Conservation (phyloP, 2,797 vertebrate species). For the Acrossocheilus wenchowensis region DNA sequence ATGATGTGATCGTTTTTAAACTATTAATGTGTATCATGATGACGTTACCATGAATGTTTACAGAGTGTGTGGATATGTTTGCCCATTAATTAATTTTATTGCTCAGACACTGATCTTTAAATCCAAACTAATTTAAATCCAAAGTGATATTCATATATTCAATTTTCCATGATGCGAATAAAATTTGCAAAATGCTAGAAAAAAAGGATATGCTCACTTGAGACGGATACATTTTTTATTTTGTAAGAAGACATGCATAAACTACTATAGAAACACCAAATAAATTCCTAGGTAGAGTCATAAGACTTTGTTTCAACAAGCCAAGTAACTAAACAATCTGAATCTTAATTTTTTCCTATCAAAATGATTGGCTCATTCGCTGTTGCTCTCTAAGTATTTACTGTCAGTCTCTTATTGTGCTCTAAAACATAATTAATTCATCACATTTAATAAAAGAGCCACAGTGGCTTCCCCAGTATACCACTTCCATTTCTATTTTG, state of each 20-base stretch:
- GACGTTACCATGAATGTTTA: neutral
- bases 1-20: neutral
- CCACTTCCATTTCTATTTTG: neutral
- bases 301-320: neutral
- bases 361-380: neutral
- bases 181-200: neutral
- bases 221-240: neutral
- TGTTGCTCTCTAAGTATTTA: neutral
- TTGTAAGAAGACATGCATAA: neutral
- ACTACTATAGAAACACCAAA: neutral
- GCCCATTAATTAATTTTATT: neutral
- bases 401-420: neutral
- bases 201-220: neutral
- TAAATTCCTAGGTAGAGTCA: neutral
- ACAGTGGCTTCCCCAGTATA: neutral
- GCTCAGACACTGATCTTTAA: neutral
- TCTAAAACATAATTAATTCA: neutral
- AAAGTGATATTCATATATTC: neutral
- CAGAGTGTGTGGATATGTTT: conserved; percentile 6
- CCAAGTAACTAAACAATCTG: neutral
- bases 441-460: neutral
- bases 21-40: neutral
- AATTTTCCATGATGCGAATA: neutral
- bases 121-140: neutral
- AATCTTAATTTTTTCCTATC: neutral